These are phyloP conservation scores for Aleiodes testaceus DNA, from an alignment of 2,888 invertebrate species.

Conservation along the genomic window DNA sequence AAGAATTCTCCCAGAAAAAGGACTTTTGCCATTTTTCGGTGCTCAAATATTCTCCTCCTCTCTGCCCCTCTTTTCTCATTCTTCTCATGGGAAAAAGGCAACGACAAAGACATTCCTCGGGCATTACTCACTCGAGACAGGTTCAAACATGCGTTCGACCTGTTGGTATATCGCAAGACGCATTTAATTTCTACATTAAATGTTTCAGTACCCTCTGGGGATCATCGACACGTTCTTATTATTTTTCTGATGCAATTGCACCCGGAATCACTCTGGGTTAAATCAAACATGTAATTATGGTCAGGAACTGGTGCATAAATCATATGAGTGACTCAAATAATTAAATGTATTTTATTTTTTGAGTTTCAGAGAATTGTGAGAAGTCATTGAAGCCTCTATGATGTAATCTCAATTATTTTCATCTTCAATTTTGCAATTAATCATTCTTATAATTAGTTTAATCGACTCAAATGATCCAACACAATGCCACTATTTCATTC, in stretches of 20 bases:
- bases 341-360: neutral
- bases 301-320: constrained; percentile 42
- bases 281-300: constrained; percentile 51
- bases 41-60: constrained; percentile 16
- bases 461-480: neutral
- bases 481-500: constrained; percentile 10
- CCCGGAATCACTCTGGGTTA: constrained; percentile 45
- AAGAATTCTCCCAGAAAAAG: neutral
- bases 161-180: constrained; percentile 45
- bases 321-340: constrained; percentile 43
- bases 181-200: constrained; percentile 33
- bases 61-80: constrained; percentile 10
- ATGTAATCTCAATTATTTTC: neutral
- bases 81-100: constrained; percentile 43
- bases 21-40: constrained; percentile 4
- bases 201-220: constrained; percentile 3
- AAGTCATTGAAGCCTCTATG: neutral
- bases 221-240: constrained; percentile 32
- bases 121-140: constrained; percentile 55
- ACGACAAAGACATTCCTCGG: constrained; percentile 59
- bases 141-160: constrained; percentile 47
- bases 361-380: neutral
- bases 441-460: constrained; percentile 6
- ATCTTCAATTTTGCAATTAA: constrained; percentile 4
- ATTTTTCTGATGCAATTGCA: constrained; percentile 16